Percentiles rank a stretch among this genome's conserved stretches.
phyloP scores from a whole-genome alignment of 2,113 vertebrate species.

The Campylomormyrus numenius region DNA sequence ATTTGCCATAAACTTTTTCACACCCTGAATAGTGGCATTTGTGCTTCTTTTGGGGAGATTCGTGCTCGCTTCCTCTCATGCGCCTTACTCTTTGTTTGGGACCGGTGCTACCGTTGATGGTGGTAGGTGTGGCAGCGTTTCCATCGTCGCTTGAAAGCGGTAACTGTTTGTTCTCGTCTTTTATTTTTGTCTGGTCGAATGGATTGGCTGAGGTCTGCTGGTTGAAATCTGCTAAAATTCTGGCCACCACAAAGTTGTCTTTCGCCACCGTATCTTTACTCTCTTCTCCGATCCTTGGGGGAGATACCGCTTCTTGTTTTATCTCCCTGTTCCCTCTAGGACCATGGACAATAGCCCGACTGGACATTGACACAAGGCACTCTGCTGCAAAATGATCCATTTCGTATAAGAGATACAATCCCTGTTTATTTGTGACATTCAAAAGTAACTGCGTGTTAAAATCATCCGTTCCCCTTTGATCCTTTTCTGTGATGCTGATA shows the following conservation, averaged over 20 bases:
- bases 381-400: constrained; percentile 98
- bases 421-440: constrained; percentile 54
- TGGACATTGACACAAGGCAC: constrained; percentile 95
- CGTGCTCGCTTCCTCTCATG: constrained; percentile 73
- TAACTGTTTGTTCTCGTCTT: constrained; percentile 64
- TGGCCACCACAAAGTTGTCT: constrained; percentile 82
- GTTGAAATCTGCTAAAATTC: constrained; percentile 93
- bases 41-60: constrained; percentile 93
- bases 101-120: constrained; percentile 67
- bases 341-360: constrained; percentile 68
- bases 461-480: constrained; percentile 45
- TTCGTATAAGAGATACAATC: constrained; percentile 55
- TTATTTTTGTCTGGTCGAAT: constrained; percentile 66
- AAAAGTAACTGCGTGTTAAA: constrained; percentile 42
- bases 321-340: constrained; percentile 64
- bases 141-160: constrained; percentile 63
- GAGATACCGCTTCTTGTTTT: constrained; percentile 56
- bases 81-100: constrained; percentile 90
- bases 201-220: constrained; percentile 74
- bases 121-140: constrained; percentile 81
- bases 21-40: constrained; percentile 96
- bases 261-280: constrained; percentile 58
- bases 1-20: constrained; percentile 99
- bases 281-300: constrained; percentile 59
- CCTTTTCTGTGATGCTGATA: constrained; percentile 60